Percentiles rank a stretch among this genome's conserved stretches.
phyloP scores from a whole-genome alignment of 2,113 vertebrate species.

The Heterocephalus glaber region DNA sequence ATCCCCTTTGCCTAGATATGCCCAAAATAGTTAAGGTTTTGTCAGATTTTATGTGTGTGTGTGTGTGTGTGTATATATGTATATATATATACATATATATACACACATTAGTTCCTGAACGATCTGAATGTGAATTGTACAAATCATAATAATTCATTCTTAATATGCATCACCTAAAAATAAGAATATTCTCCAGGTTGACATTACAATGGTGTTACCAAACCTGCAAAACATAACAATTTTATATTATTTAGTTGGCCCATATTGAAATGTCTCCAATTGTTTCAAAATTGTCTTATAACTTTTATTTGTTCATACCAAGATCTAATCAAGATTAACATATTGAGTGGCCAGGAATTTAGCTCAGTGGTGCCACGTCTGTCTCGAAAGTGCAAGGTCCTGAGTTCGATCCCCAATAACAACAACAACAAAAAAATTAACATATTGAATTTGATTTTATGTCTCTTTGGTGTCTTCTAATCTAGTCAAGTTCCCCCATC shows the following conservation, averaged over 20 bases:
- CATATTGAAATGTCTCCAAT: constrained; percentile 4
- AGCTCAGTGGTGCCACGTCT: too few species aligned
- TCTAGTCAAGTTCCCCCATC: neutral
- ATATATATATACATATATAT: too few species aligned
- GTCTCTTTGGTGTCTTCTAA: neutral
- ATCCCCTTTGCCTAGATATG: neutral
- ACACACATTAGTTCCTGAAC: neutral
- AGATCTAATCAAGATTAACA: neutral
- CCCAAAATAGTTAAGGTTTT: neutral
- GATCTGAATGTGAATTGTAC: neutral
- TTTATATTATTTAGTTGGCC: neutral
- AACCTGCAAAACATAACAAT: neutral
- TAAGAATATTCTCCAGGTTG: neutral
- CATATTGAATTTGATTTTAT: neutral
- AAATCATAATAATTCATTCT: neutral
- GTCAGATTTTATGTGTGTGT: neutral
- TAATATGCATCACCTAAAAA: neutral
- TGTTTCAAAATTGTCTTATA: constrained; percentile 2
- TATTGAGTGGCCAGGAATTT: too few species aligned
- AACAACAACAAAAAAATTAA: too few species aligned
- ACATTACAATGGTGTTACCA: neutral
- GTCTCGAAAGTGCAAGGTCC: too few species aligned
- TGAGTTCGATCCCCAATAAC: too few species aligned
- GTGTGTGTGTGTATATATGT: too few species aligned
- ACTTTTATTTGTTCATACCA: constrained; percentile 11